Percentiles rank a stretch among this genome's conserved stretches.
These are phyloP conservation scores for Parazoanthus swiftii DNA, from an alignment of 92 coral and sea anemone species.

Conservation along the genomic window DNA sequence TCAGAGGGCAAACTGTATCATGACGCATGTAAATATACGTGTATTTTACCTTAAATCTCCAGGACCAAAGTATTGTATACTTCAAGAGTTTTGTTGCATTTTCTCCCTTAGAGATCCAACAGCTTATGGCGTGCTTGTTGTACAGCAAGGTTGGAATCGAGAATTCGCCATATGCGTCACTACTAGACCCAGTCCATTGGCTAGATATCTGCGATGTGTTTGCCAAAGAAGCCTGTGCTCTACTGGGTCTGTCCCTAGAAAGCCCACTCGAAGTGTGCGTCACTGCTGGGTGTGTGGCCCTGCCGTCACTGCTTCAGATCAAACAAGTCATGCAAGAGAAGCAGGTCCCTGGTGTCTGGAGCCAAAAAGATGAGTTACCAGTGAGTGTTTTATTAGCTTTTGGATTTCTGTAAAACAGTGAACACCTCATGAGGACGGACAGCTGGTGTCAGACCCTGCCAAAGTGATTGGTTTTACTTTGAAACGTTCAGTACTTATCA, in stretches of 20 bases:
- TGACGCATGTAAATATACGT: too few relatives aligned
- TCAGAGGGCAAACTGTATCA: too few relatives aligned
- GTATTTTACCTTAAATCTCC: too few relatives aligned
- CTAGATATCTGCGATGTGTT: conserved; percentile 92
- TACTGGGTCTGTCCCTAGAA: conserved; percentile 90
- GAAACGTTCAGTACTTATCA: too few relatives aligned
- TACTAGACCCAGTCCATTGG: conserved; percentile 97
- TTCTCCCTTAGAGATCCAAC: conserved; percentile 76
- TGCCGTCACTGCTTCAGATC: conserved; percentile 95
- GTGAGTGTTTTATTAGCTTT: conserved; percentile 52
- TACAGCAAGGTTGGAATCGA: conserved; percentile 90
- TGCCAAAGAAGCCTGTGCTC: conserved; percentile 97
- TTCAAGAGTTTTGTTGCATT: background rate
- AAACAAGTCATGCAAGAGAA: conserved; percentile 98
- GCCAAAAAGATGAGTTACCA: conserved; percentile 94
- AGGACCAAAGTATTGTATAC: background rate
- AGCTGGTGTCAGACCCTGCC: too few relatives aligned
- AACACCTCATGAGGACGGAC: too few relatives aligned
- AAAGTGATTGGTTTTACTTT: too few relatives aligned
- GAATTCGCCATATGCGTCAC: conserved; percentile 91
- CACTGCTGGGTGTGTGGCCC: conserved; percentile 94
- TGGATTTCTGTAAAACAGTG: background rate
- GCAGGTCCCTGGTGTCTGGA: conserved; percentile 98
- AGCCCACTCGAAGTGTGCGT: conserved; percentile 97
- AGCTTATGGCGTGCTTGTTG: conserved; percentile 93